Evolutionary conservation across 1,140 invertebrate genomes (phyloP), one percentile per base, ranked within the genome.

Genomic region (Drosophila micromelanica): DNA sequence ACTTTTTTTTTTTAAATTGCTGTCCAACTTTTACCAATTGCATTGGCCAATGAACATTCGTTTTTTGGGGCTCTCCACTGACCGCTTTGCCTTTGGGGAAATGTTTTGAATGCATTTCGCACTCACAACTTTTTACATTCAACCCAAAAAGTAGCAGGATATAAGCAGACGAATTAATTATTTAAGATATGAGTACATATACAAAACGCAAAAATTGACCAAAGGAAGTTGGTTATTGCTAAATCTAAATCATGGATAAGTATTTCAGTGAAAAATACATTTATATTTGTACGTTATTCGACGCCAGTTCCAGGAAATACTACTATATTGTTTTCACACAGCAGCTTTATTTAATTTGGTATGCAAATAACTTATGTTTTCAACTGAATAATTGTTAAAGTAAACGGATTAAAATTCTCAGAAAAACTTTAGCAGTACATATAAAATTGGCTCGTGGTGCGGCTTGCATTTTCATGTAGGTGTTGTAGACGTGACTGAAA

Each of bases 101-200:
- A 79, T 68, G 56, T 45, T 84, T 76, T 63, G 60, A 73, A 77
- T 81, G 78, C 64, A 81, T 77, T 81, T 70, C 59, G 64, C 73
- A 79, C 72, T 82, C 76, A 52, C 64, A 85, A 85, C 76, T 84
- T 85, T 85, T 73, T 20, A 52, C 62, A 84, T 68, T 67, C 61
- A 73, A 51, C 20, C 43, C 67, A 55, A 45, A 54, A 38, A 17
- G 5, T n/a, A 27, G 35, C 5, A 20, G 2, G 20, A 23, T 13
- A 56, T 42, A 43, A 42, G 13, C 23, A 23, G 17, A n/a, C 3
- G 6, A 23, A 54, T 20, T n/a, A 20, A n/a, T 5, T n/a, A 11
- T 23, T 12, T n/a, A 20, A 46, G 45, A 46, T 46, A 27, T 11
- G 9, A 46, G 5, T 5, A 27, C 27, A 27, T 2, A 27, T 6